phyloP scores from a whole-genome alignment of 2,797 vertebrate species.

The Melopsittacus undulatus region DNA sequence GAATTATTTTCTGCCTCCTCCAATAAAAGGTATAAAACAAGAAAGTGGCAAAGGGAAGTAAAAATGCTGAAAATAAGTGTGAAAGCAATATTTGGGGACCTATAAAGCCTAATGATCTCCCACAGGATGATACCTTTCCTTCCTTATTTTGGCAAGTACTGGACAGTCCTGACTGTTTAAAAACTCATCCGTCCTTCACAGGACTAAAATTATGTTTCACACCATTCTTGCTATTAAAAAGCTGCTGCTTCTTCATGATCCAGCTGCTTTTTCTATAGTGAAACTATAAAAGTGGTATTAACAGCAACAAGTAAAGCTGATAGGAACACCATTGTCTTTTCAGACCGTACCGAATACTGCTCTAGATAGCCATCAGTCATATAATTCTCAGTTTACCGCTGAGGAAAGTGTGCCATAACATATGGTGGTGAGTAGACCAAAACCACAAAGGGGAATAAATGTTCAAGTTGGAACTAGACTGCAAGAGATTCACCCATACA shows the following conservation, averaged over 20 bases:
- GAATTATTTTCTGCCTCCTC: neutral
- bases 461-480: neutral
- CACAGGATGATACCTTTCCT: neutral
- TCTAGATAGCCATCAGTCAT: neutral
- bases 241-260: neutral
- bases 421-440: neutral
- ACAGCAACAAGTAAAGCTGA: accelerated
- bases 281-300: neutral
- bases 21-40: neutral
- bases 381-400: neutral
- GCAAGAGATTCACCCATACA: neutral
- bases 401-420: neutral
- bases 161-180: neutral
- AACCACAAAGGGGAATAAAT: neutral
- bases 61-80: neutral
- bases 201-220: neutral
- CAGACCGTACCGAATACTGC: neutral
- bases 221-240: neutral
- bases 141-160: neutral
- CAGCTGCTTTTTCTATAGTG: neutral
- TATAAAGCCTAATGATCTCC: neutral
- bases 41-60: neutral
- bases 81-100: neutral
- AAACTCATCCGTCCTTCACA: neutral
- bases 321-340: neutral